Conservation (phyloP, 2,797 vertebrate genomes). For the Girardinus metallicus region DNA sequence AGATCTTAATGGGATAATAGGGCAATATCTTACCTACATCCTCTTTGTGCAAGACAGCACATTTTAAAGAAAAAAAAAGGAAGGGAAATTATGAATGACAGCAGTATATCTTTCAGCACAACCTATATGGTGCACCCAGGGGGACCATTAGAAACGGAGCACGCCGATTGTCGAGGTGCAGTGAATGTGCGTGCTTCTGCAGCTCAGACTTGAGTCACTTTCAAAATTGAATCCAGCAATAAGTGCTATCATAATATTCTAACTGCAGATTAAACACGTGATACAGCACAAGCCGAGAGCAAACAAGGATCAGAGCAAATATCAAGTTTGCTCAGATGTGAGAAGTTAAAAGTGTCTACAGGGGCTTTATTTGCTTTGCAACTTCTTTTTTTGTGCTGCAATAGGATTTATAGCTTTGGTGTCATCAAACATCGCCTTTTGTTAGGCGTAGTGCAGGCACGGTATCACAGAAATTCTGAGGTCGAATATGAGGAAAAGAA, state of each 20-base stretch:
- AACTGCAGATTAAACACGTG: conserved; percentile 67
- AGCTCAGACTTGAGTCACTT: conserved; percentile 70
- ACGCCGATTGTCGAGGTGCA: conserved; percentile 55
- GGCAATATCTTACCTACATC: conserved; percentile 65
- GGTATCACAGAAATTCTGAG: conserved; percentile 31
- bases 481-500: conserved; percentile 37
- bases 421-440: conserved; percentile 44
- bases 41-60: conserved; percentile 66
- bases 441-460: conserved; percentile 24
- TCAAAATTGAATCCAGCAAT: conserved; percentile 58
- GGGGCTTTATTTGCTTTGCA: conserved; percentile 66
- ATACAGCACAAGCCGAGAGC: conserved; percentile 45
- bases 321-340: conserved; percentile 63
- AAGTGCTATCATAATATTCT: conserved; percentile 64
- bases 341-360: conserved; percentile 64
- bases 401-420: conserved; percentile 42
- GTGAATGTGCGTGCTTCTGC: conserved; percentile 60
- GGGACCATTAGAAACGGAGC: conserved; percentile 69
- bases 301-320: conserved; percentile 55
- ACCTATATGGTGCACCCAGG: conserved; percentile 68
- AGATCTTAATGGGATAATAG: conserved; percentile 69
- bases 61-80: conserved; percentile 39
- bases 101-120: conserved; percentile 69
- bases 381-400: conserved; percentile 54
- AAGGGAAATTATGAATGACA: conserved; percentile 61